These are phyloP conservation scores for Corydoras maculifer DNA, from an alignment of 2,113 vertebrate species.

Conservation along the genomic window DNA sequence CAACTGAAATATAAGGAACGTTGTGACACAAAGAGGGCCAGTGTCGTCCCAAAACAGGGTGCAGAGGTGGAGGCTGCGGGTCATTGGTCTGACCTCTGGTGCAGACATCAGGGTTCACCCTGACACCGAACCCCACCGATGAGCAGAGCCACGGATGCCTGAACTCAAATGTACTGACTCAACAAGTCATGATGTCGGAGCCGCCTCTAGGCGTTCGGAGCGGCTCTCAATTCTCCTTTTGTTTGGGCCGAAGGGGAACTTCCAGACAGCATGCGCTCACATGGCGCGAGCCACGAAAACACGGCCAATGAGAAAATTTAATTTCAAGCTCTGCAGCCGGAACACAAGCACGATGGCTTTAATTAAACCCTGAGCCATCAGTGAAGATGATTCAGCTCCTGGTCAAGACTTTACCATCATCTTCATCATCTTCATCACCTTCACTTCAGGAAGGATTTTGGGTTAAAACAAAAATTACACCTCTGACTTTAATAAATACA, in stretches of 20 bases:
- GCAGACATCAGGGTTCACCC: background rate
- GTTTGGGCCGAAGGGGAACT: conserved; percentile 17
- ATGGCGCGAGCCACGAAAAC: background rate
- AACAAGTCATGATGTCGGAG: conserved; percentile 4
- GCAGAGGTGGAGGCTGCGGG: conserved; percentile 12
- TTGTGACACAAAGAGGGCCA: conserved; percentile 6
- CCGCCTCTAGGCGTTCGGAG: conserved; percentile 12
- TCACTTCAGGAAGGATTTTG: too few relatives aligned
- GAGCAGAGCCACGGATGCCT: conserved; percentile 3
- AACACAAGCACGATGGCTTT: too few relatives aligned
- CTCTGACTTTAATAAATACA: too few relatives aligned
- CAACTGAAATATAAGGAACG: background rate
- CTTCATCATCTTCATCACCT: too few relatives aligned
- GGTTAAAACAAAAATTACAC: too few relatives aligned
- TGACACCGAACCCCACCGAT: background rate
- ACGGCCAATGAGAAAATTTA: too few relatives aligned
- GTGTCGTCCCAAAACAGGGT: conserved; percentile 5
- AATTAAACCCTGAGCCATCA: too few relatives aligned
- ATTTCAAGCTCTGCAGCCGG: too few relatives aligned
- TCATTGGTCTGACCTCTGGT: conserved; percentile 21
- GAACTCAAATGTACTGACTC: conserved; percentile 16
- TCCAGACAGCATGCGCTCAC: conserved; percentile 7
- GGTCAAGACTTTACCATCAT: too few relatives aligned
- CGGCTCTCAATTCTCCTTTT: conserved; percentile 29
- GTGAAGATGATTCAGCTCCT: too few relatives aligned